Conservation (phyloP, 2,888 invertebrate species). For the Allygus modestus region DNA sequence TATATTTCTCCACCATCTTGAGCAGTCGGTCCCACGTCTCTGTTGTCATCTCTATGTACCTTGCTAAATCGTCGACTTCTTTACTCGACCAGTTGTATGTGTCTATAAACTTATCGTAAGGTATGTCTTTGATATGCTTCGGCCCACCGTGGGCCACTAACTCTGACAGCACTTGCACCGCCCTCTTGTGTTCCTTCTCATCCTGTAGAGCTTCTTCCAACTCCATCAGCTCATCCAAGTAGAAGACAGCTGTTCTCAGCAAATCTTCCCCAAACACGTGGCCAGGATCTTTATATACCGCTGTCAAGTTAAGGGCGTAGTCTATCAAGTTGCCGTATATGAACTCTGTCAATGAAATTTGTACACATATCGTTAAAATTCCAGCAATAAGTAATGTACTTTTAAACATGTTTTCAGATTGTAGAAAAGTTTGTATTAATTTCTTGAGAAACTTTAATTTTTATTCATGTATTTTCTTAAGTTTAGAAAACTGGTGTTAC, state of each 20-base stretch:
- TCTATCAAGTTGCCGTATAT: conserved; percentile 43
- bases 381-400: neutral
- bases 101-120: conserved; percentile 35
- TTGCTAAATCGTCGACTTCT: conserved; percentile 37
- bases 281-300: conserved; percentile 32
- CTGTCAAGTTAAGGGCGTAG: conserved; percentile 35
- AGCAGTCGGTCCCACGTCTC: conserved; percentile 25
- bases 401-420: neutral
- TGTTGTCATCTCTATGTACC: conserved; percentile 19
- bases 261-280: conserved; percentile 46
- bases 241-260: conserved; percentile 33
- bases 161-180: neutral
- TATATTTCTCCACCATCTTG: conserved; percentile 19
- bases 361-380: neutral
- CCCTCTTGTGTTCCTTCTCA: neutral
- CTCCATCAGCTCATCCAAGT: conserved; percentile 46
- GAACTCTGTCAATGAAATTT: neutral
- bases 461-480: no score
- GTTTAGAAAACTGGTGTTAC: no score
- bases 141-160: conserved; percentile 15
- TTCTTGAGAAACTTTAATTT: no score
- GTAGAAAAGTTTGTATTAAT: no score
- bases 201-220: conserved; percentile 46
- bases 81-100: conserved; percentile 51
- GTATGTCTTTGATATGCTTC: conserved; percentile 23